These are phyloP conservation scores for Numenius arquata DNA, from an alignment of 2,113 vertebrate genomes.

Conservation along the genomic window DNA sequence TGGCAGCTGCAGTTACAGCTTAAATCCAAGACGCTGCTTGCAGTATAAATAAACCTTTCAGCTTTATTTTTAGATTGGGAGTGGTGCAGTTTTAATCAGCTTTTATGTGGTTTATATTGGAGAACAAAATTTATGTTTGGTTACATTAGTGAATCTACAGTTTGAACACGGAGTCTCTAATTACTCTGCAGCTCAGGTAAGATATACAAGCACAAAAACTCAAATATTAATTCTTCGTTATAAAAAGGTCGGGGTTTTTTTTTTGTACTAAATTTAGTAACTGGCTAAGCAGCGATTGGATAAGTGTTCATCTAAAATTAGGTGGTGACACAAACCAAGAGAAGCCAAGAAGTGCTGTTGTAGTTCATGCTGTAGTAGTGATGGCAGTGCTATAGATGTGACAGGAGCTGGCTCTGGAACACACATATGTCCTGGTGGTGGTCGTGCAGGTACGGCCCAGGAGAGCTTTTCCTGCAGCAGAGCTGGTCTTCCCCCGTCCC, in stretches of 20 bases:
- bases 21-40: conserved; percentile 17
- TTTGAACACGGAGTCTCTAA: neutral
- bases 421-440: neutral
- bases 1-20: conserved; percentile 15
- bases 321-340: neutral
- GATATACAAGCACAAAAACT: neutral
- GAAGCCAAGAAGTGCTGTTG: neutral
- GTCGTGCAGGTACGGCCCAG: neutral
- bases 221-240: neutral
- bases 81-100: conserved; percentile 41
- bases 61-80: conserved; percentile 64
- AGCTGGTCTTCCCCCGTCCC: neutral
- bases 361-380: neutral
- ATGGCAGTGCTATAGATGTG: neutral
- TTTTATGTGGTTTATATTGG: conserved; percentile 44
- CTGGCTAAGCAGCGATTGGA: neutral
- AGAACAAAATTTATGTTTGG: conserved; percentile 13
- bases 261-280: neutral
- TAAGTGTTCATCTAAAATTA: conserved; percentile 29
- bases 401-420: neutral
- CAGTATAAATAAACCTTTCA: conserved; percentile 61
- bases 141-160: neutral
- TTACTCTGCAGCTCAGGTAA: neutral
- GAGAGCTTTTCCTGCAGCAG: neutral
- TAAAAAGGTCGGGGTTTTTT: neutral